Evolutionary conservation across 2,797 vertebrate species (phyloP).

Genomic region (Enoplosus armatus): DNA sequence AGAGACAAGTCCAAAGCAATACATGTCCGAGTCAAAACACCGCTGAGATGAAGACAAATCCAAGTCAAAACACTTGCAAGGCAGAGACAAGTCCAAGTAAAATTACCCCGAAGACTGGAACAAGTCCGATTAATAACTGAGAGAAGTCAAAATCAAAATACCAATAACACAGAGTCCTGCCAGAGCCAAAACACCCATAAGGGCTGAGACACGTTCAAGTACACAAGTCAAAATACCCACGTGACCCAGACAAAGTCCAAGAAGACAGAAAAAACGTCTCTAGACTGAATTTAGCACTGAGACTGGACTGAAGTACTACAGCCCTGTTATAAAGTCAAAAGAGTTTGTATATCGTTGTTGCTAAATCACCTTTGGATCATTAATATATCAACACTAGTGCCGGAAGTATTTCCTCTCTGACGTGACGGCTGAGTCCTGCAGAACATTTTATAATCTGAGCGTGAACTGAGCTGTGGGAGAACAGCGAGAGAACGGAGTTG

Average conservation of each 20-base stretch:
- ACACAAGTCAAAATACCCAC: neutral
- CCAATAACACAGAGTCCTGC: no score
- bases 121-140: no score
- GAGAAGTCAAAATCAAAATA: no score
- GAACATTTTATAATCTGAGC: slow-evolving; percentile 17
- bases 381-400: slow-evolving; percentile 2
- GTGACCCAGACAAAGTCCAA: no score
- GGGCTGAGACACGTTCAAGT: no score
- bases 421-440: neutral
- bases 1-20: neutral
- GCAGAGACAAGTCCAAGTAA: neutral
- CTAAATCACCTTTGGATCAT: neutral
- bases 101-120: neutral
- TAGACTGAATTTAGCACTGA: neutral
- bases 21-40: neutral
- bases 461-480: neutral
- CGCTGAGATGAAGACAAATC: neutral
- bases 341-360: neutral
- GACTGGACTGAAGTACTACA: neutral
- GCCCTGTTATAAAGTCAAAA: neutral
- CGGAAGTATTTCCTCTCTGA: slow-evolving; percentile 7
- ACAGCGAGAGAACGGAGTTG: slow-evolving; percentile 14
- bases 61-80: neutral
- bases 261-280: neutral
- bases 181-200: no score